A percentile compares a stretch with the other conserved stretches of the same genome.
phyloP scores from a whole-genome alignment of 2,888 invertebrate genomes.

The Entomobrya proxima region DNA sequence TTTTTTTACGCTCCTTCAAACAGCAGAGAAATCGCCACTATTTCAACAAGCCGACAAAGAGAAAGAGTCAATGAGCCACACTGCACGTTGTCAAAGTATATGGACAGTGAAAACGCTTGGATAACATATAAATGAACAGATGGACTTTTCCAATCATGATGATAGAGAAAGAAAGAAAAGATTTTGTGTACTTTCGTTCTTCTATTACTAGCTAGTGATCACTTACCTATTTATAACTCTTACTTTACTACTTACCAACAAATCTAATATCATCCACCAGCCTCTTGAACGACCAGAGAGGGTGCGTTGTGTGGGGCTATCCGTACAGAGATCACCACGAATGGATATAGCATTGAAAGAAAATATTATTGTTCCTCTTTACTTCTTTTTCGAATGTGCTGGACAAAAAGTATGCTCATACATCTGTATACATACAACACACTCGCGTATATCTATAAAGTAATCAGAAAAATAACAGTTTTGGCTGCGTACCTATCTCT shows the following conservation, averaged over 20 bases:
- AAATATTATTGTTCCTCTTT: conserved; percentile 24
- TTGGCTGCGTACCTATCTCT: conserved; percentile 53
- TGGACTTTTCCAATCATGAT: conserved; percentile 55
- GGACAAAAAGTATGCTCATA: background rate
- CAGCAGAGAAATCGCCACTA: conserved; percentile 68
- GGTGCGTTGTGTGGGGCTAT: background rate
- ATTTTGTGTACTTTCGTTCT: conserved; percentile 4
- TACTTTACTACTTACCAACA: conserved; percentile 51
- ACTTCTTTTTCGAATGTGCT: conserved; percentile 12
- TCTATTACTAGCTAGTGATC: conserved; percentile 15
- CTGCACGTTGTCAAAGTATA: background rate
- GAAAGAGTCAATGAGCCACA: conserved; percentile 64
- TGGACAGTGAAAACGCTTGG: conserved; percentile 20
- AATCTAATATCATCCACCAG: conserved; percentile 45
- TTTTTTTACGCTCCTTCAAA: conserved; percentile 73
- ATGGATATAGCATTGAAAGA: conserved; percentile 20
- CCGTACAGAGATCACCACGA: conserved; percentile 6
- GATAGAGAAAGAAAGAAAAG: background rate
- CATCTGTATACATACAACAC: conserved; percentile 13
- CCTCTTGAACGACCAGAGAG: conserved; percentile 11
- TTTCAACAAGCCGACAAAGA: conserved; percentile 63
- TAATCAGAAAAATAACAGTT: conserved; percentile 54
- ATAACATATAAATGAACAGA: conserved; percentile 46
- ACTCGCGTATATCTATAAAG: background rate
- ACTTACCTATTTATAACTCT: conserved; percentile 49